Evolutionary conservation across 1,140 invertebrate species (phyloP).

Genomic region (Papilio glaucus): DNA sequence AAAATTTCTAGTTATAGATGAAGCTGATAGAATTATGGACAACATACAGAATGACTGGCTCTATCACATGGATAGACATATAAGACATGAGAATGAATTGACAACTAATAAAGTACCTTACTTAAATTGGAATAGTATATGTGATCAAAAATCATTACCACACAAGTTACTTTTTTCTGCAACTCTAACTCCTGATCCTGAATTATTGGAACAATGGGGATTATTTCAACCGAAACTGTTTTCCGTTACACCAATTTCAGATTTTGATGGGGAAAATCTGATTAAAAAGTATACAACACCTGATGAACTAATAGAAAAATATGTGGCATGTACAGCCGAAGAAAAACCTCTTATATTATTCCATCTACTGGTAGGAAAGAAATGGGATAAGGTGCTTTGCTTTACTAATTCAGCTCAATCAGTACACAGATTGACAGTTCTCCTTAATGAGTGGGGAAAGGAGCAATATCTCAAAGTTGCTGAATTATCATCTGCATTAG

Average conservation of each 20-base stretch:
- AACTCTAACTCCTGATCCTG: slow-evolving; percentile 97
- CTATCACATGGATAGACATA: slow-evolving; percentile 87
- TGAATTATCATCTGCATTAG: slow-evolving; percentile 89
- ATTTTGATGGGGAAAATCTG: slow-evolving; percentile 74
- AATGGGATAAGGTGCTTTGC: slow-evolving; percentile 91
- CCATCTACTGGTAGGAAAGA: slow-evolving; percentile 87
- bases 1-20: slow-evolving; percentile 96
- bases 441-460: slow-evolving; percentile 86
- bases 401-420: slow-evolving; percentile 94
- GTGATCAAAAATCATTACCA: slow-evolving; percentile 84
- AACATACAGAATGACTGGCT: slow-evolving; percentile 96
- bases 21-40: slow-evolving; percentile 97
- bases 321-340: slow-evolving; percentile 86
- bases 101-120: slow-evolving; percentile 68
- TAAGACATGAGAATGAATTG: slow-evolving; percentile 76
- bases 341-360: slow-evolving; percentile 94
- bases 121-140: slow-evolving; percentile 79
- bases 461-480: slow-evolving; percentile 82
- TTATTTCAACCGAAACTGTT: slow-evolving; percentile 97
- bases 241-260: slow-evolving; percentile 86
- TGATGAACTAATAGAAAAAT: slow-evolving; percentile 90
- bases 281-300: slow-evolving; percentile 93
- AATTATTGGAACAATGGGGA: slow-evolving; percentile 93
- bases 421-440: slow-evolving; percentile 88
- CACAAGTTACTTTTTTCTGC: slow-evolving; percentile 98